Percentiles rank a stretch among this genome's conserved stretches.
Evolutionary conservation across 2,797 vertebrate species (phyloP).

Genomic region (Rhinella marina): DNA sequence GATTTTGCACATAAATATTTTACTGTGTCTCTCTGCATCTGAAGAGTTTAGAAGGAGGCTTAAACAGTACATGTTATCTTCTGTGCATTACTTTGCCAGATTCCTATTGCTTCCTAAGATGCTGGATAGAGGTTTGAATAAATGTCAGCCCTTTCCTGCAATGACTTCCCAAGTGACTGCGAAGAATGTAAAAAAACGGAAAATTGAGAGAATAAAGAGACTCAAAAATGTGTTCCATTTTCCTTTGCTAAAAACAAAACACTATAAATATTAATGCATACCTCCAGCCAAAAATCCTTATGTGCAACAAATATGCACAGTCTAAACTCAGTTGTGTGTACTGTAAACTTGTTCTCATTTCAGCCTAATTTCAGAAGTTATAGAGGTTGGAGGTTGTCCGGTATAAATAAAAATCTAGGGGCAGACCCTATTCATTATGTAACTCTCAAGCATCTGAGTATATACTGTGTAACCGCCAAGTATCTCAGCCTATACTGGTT

Average conservation of each 20-base stretch:
- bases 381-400: too few species aligned
- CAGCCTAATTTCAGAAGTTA: neutral
- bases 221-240: neutral
- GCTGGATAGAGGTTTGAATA: neutral
- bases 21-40: neutral
- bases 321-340: neutral
- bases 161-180: neutral
- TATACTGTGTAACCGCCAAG: too few species aligned
- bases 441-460: too few species aligned
- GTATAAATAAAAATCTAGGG: too few species aligned
- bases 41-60: neutral
- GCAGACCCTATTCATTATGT: too few species aligned
- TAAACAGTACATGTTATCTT: neutral
- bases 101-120: neutral
- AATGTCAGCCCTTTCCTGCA: neutral
- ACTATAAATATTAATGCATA: neutral
- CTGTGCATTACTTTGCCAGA: neutral
- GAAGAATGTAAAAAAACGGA: neutral
- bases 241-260: constrained; percentile 7
- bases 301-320: neutral
- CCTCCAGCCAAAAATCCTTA: neutral
- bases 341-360: neutral
- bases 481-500: too few species aligned
- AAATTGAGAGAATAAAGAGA: neutral
- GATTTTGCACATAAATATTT: neutral